Evolutionary conservation across 2,113 vertebrate genomes (phyloP).

Genomic region (Amblyopsis rosae): DNA sequence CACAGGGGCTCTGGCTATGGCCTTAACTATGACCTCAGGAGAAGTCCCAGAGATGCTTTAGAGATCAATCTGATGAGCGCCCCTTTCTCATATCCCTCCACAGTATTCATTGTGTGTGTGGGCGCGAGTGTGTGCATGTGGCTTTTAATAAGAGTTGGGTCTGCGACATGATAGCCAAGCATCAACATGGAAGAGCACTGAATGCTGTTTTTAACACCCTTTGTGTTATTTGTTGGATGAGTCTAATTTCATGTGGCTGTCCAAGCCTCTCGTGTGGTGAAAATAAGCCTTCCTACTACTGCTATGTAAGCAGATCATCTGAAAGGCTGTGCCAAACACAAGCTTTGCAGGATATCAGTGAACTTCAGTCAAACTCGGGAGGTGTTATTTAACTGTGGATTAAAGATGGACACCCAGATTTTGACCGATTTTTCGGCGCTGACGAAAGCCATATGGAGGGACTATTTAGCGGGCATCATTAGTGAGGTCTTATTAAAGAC

Average conservation of each 20-base stretch:
- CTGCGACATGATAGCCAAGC: neutral
- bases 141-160: neutral
- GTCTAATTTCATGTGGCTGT: neutral
- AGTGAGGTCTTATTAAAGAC: neutral
- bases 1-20: no score
- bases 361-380: neutral
- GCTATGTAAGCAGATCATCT: neutral
- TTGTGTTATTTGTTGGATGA: conserved; percentile 2
- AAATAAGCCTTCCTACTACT: neutral
- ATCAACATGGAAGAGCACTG: neutral
- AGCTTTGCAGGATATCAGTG: neutral
- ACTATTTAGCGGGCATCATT: neutral
- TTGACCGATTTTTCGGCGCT: neutral
- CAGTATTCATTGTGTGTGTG: neutral
- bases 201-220: neutral
- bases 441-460: neutral
- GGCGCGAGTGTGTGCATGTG: no score
- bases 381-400: neutral
- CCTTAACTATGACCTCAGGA: conserved; percentile 1
- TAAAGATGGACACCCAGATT: no score
- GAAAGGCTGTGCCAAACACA: no score
- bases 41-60: conserved; percentile 6
- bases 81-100: neutral
- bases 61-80: conserved; percentile 41
- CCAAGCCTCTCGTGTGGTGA: neutral